phyloP scores from a whole-genome alignment of 2,113 vertebrate genomes.

The Gallinago undulata region DNA sequence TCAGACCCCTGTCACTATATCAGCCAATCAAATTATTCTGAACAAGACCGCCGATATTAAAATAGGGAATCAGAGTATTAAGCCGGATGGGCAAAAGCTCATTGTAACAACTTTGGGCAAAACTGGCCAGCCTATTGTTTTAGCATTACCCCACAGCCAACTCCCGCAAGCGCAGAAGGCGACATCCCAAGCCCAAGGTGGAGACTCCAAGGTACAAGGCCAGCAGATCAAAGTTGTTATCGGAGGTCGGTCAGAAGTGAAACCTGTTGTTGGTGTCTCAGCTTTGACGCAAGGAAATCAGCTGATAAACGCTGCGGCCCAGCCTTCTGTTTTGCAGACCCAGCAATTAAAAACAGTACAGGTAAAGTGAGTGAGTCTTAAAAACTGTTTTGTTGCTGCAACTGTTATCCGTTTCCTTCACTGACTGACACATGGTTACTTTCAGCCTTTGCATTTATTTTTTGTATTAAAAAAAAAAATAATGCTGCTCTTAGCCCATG shows the following conservation, averaged over 20 bases:
- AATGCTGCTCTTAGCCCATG: neutral
- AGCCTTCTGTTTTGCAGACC: constrained; percentile 84
- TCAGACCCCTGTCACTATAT: constrained; percentile 85
- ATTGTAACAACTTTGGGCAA: constrained; percentile 92
- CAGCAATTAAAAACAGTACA: constrained; percentile 95
- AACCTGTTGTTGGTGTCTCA: constrained; percentile 84
- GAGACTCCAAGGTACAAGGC: constrained; percentile 81
- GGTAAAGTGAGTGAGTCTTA: constrained; percentile 76
- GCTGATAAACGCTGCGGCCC: constrained; percentile 77
- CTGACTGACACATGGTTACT: neutral
- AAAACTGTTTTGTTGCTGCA: constrained; percentile 24
- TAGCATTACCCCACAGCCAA: constrained; percentile 87
- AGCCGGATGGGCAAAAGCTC: constrained; percentile 93
- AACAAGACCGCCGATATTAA: constrained; percentile 88
- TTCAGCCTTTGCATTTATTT: neutral
- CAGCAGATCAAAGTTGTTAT: constrained; percentile 94
- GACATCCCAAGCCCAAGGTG: constrained; percentile 72
- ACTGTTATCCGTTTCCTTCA: neutral
- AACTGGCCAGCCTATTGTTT: constrained; percentile 88
- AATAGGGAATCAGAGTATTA: constrained; percentile 81
- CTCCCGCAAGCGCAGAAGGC: constrained; percentile 77
- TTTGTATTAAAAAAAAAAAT: neutral
- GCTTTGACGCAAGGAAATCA: constrained; percentile 81
- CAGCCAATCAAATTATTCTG: constrained; percentile 91
- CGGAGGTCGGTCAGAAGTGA: constrained; percentile 86